Base-by-base conservation (phyloP, 2,113 vertebrate genomes). In the Arizona elegans region DNA sequence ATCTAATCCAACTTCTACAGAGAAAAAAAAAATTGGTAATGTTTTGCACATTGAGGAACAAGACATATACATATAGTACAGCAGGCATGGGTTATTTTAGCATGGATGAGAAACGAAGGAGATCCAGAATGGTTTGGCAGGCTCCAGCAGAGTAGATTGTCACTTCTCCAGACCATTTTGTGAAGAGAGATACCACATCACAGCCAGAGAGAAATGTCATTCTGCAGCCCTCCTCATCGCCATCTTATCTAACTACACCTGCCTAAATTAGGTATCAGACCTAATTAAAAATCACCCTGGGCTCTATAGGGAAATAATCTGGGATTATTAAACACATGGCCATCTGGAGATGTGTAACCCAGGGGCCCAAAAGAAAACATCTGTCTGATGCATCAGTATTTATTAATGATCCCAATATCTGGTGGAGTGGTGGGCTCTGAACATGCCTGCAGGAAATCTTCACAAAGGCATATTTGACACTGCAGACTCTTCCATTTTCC, bases 191-290 rank as follows among this genome's bases (percentile, higher is more conserved):
- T 93, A 90, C 86, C 58, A 1, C 87, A n/a, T 43, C 33, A 56
- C 53, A 95, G 88, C 88, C 92, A 93, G 47, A 93, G 38, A 89
- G 94, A 21, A 95, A 95, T 93, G 93, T 95, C 5, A 91, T 87
- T 53, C 93, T 43, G 43, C 33, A 92, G 87, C 5, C 47, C 0
- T 96, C 94, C 95, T 95, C 47, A 91, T 90, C 13, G 90, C 90
- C 47, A 85, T 92, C 50, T 81, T 86, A 90, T 93, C 75, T 94
- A 94, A 93, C 95, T 96, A 53, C 86, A 94, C 54, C 93, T 92
- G 70, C 94, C 94, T 95, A 93, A 96, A 96, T 94, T 94, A 96
- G 26, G 54, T 95, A 94, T 96, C 93, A 95, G 95, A 92, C 23
- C 91, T 93, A 92, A n/a, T 94, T 88, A 92, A 95, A 96, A 94